Evolutionary conservation across 1,140 invertebrate species (phyloP).

Genomic region (Xylocopa sonorina): DNA sequence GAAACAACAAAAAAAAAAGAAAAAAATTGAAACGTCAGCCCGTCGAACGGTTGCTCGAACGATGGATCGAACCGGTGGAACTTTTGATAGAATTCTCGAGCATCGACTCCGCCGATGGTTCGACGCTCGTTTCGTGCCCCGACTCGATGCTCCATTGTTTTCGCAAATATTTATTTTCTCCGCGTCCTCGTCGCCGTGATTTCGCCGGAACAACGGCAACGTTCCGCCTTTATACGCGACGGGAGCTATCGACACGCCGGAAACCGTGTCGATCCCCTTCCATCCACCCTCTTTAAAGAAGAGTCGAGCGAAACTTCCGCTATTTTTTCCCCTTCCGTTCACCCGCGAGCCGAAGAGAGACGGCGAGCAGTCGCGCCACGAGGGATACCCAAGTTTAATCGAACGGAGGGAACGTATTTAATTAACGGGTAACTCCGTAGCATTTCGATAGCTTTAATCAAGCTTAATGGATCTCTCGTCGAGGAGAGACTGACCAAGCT

Average conservation of each 20-base stretch:
- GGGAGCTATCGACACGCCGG: too few relatives aligned
- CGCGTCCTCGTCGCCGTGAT: slow-evolving; percentile 9
- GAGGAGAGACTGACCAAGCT: background rate
- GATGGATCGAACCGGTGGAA: background rate
- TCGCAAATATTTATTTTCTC: slow-evolving; percentile 19
- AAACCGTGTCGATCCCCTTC: too few relatives aligned
- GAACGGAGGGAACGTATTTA: too few relatives aligned
- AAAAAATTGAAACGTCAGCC: background rate
- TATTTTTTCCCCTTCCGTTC: background rate
- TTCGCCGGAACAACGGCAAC: background rate
- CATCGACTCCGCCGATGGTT: slow-evolving; percentile 10
- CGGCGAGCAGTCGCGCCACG: too few relatives aligned
- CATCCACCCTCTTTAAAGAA: too few relatives aligned
- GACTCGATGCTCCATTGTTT: slow-evolving; percentile 1
- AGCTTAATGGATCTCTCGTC: background rate
- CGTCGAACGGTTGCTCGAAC: background rate
- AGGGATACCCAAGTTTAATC: too few relatives aligned
- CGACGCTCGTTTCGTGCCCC: background rate
- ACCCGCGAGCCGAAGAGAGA: too few relatives aligned
- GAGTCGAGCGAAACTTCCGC: background rate
- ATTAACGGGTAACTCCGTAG: background rate
- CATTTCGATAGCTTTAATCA: background rate
- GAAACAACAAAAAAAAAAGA: too few relatives aligned
- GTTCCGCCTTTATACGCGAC: background rate
- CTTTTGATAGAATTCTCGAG: slow-evolving; percentile 27